Conservation (phyloP, 1,140 invertebrate species). For the Papilio polytes region DNA sequence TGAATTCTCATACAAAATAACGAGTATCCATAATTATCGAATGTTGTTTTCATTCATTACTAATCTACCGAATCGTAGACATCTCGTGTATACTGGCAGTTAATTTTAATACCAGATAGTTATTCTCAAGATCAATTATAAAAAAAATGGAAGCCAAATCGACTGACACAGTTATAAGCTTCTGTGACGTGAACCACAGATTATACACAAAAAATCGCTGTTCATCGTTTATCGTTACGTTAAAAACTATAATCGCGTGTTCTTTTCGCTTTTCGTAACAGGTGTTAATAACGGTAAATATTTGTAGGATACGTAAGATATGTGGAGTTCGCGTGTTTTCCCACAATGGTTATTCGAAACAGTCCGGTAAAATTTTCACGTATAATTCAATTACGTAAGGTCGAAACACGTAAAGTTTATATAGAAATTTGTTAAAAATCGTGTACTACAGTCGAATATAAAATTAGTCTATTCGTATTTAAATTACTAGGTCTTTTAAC, state of each 20-base stretch:
- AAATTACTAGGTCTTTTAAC: no score
- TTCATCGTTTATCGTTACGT: constrained; percentile 56
- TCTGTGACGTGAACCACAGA: constrained; percentile 65
- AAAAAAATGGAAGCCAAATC: constrained; percentile 70
- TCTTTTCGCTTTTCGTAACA: constrained; percentile 61
- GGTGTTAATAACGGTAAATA: constrained; percentile 63
- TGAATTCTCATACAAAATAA: constrained; percentile 25
- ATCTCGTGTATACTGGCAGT: constrained; percentile 52
- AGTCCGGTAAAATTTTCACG: constrained; percentile 48
- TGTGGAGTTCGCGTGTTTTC: constrained; percentile 62
- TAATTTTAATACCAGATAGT: constrained; percentile 49
- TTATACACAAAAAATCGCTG: constrained; percentile 71
- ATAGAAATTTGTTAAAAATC: no score
- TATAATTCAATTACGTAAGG: constrained; percentile 38
- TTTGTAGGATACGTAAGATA: constrained; percentile 53
- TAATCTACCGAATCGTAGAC: constrained; percentile 38
- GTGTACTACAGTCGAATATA: no score
- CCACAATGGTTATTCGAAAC: constrained; percentile 67
- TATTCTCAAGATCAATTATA: constrained; percentile 61
- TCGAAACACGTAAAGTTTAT: no score
- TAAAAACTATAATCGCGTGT: constrained; percentile 39
- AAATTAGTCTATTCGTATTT: no score
- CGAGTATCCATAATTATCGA: constrained; percentile 35
- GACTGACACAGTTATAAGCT: constrained; percentile 66
- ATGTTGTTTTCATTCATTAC: constrained; percentile 31